Evolutionary conservation across 2,888 invertebrate genomes (phyloP).

Genomic region (Diabrotica balteata): DNA sequence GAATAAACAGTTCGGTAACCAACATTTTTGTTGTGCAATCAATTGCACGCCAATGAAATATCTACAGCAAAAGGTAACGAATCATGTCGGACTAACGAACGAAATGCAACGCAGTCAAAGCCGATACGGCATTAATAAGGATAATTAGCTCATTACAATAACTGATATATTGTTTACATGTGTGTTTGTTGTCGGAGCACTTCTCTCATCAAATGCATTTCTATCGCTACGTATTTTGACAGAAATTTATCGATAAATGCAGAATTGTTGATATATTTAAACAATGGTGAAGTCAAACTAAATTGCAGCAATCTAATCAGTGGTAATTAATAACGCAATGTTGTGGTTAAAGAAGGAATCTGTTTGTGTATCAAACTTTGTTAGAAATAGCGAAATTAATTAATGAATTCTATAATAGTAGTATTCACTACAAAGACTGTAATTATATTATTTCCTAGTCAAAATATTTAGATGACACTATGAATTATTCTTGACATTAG

Average conservation of each 20-base stretch:
- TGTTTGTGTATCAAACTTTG: too few species aligned
- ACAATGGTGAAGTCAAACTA: constrained; percentile 1
- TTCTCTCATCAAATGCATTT: constrained; percentile 10
- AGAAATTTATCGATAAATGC: constrained; percentile 7
- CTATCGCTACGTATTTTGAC: constrained; percentile 6
- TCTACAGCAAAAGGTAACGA: constrained; percentile 5
- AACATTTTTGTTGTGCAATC: too few species aligned
- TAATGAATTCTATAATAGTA: too few species aligned
- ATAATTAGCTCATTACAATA: constrained; percentile 31
- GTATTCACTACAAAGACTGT: too few species aligned
- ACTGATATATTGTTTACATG: constrained; percentile 28
- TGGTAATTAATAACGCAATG: neutral
- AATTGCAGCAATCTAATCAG: constrained; percentile 6
- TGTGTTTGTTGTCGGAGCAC: constrained; percentile 7
- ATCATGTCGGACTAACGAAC: constrained; percentile 18
- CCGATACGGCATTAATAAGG: constrained; percentile 24
- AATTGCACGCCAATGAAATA: too few species aligned
- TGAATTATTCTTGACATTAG: too few species aligned
- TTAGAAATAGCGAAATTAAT: too few species aligned
- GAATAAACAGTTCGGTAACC: too few species aligned
- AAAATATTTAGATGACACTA: too few species aligned
- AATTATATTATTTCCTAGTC: too few species aligned
- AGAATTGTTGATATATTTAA: constrained; percentile 6
- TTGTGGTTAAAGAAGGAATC: too few species aligned
- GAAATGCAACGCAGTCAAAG: constrained; percentile 16